Base-by-base conservation (phyloP, 2,888 invertebrate genomes). In the Phrixothrix hirtus region DNA sequence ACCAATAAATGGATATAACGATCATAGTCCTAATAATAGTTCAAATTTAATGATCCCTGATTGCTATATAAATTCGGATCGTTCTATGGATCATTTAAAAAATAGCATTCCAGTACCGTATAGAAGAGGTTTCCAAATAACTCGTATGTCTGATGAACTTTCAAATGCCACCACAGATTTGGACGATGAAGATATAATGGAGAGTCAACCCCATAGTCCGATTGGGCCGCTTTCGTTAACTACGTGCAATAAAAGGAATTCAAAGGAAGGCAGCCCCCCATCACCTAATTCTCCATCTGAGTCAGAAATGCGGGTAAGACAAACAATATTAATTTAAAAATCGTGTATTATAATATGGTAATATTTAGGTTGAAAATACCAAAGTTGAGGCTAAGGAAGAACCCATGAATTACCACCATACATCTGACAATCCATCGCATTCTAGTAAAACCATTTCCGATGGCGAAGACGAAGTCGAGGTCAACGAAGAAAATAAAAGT, bases 171-270 rank as follows among this genome's bases (percentile, higher is more conserved):
- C 83, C 3, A 84, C 84, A 12, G 90, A 90, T 68, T 72, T 84
- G 57, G 85, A 85, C 57, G 87, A 88, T 53, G 88, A 88, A 58
- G 84, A 82, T 47, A 79, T 78, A 44, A 65, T 57, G 26, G 75
- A 76, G 38, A 80, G 63, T 15, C 83, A 83, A 43, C 79, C 86
- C 47, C 80, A 85, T 4, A 85, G 84, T 64, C 87, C 88, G 7
- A 83, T 82, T 55, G 80, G 84, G 31, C 89, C 88, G 12, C 75
- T 88, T 1, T 88, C 88, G 1, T 73, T 88, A 55, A 88, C 87
- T 32, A 88, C 85, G 3, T 81, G 77, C 15, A 79, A 81, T 60
- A 84, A 82, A 63, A 76, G 76, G 52, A 79, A 81, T 46, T 73
- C 75, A 3, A 79, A 80, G 59, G 78, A 80, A 11, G 72, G 69